Percentiles rank a stretch among this genome's conserved stretches.
Conservation (phyloP, 2,797 vertebrate genomes). For the Falco naumanni region DNA sequence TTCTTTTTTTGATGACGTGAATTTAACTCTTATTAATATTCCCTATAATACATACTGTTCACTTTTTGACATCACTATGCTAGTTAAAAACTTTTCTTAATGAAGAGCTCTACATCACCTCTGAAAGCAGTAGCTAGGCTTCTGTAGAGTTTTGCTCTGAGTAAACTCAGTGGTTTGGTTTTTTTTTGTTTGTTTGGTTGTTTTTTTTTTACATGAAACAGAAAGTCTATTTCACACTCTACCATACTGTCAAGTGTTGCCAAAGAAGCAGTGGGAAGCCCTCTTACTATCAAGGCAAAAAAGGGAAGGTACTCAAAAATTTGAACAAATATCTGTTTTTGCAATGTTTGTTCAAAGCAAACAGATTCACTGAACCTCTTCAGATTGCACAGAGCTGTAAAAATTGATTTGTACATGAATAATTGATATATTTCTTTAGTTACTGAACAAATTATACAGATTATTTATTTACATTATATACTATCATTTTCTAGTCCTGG, state of each 20-base stretch:
- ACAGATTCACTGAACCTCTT: background rate
- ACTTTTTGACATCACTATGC: background rate
- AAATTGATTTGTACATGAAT: background rate
- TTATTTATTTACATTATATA: background rate
- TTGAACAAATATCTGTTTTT: background rate
- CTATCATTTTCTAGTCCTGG: background rate
- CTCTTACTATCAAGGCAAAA: background rate
- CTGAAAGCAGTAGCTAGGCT: background rate
- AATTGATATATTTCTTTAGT: background rate
- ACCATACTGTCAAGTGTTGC: background rate
- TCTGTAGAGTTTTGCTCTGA: background rate
- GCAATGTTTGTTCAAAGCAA: background rate
- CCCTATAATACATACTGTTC: background rate
- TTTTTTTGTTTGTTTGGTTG: background rate
- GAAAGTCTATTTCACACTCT: background rate
- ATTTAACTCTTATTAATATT: background rate
- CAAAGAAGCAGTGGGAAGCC: background rate
- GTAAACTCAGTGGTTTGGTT: background rate
- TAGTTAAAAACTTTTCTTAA: background rate
- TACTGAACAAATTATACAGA: background rate
- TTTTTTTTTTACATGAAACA: background rate
- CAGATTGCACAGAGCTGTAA: background rate
- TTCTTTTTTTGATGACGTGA: background rate
- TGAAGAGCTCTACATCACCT: background rate
- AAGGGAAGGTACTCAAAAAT: background rate